phyloP scores from a whole-genome alignment of 2,888 invertebrate genomes.

The Dryobota labecula region DNA sequence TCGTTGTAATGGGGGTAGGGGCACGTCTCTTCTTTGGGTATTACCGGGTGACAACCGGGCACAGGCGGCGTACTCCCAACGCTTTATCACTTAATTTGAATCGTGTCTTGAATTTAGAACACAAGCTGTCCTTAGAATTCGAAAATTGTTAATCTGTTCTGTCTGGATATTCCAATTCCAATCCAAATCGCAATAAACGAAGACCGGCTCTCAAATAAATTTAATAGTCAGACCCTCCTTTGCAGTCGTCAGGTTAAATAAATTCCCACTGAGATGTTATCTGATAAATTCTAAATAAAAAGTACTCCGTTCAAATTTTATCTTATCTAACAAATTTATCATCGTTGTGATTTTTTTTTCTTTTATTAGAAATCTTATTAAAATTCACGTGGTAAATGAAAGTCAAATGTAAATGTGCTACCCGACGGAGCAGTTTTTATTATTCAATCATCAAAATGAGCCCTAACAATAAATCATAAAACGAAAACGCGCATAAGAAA shows the following conservation, averaged over 20 bases:
- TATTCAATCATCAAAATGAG: slow-evolving; percentile 70
- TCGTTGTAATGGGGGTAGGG: slow-evolving; percentile 67
- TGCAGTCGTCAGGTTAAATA: slow-evolving; percentile 66
- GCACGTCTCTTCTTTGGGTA: slow-evolving; percentile 76
- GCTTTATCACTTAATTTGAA: slow-evolving; percentile 89
- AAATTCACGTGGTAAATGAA: slow-evolving; percentile 67
- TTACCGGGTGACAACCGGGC: slow-evolving; percentile 80
- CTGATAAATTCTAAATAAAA: slow-evolving; percentile 67
- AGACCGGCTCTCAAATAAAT: slow-evolving; percentile 67
- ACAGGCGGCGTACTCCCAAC: slow-evolving; percentile 77
- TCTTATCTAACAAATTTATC: slow-evolving; percentile 60
- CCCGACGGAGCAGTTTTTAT: slow-evolving; percentile 64
- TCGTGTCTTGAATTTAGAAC: slow-evolving; percentile 85
- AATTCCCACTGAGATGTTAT: slow-evolving; percentile 63
- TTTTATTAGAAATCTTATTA: slow-evolving; percentile 65
- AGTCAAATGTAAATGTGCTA: slow-evolving; percentile 68
- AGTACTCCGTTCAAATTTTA: slow-evolving; percentile 53
- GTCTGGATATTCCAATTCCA: slow-evolving; percentile 69
- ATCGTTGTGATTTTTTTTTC: slow-evolving; percentile 51
- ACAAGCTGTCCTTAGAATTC: slow-evolving; percentile 72
- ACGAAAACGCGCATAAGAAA: slow-evolving; percentile 67
- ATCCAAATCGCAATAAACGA: slow-evolving; percentile 68
- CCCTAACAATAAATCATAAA: slow-evolving; percentile 69
- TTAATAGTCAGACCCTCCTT: slow-evolving; percentile 65
- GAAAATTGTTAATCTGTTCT: slow-evolving; percentile 75